Conservation (phyloP, 2,113 vertebrate species). For the Hypocryptadius cinnamomeus region DNA sequence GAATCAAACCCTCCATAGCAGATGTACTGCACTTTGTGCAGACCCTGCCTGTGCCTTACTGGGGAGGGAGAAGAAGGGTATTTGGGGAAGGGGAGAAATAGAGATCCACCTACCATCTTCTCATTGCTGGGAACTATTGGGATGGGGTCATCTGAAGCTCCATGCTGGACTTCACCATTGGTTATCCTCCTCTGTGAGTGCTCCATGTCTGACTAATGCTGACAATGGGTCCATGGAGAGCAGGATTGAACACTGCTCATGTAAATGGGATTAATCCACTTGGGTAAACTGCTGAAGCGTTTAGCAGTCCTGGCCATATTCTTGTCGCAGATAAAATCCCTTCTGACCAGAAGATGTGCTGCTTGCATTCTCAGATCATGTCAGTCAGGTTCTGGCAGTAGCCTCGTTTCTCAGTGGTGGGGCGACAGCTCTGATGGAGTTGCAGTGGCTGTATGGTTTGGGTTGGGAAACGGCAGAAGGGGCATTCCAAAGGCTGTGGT, state of each 20-base stretch:
- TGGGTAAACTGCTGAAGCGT: background rate
- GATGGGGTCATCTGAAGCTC: background rate
- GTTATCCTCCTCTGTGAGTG: background rate
- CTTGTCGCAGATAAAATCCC: background rate
- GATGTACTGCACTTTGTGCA: background rate
- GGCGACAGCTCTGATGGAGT: fast-evolving
- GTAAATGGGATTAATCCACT: background rate
- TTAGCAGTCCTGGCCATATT: background rate
- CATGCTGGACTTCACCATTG: background rate
- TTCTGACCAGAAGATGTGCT: background rate
- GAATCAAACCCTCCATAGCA: background rate
- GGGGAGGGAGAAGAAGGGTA: background rate
- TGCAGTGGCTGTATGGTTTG: background rate
- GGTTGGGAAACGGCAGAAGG: background rate
- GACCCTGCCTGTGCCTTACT: background rate
- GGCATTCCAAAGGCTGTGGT: background rate
- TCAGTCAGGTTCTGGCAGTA: background rate
- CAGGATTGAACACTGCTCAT: background rate
- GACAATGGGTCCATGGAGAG: background rate
- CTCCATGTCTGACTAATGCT: background rate
- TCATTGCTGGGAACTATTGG: background rate
- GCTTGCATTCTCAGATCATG: background rate
- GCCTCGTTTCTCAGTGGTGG: fast-evolving
- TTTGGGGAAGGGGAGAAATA: background rate
- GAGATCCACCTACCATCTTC: background rate